Conservation (phyloP, 2,888 invertebrate species). For the Caenorhabditis sp. region DNA sequence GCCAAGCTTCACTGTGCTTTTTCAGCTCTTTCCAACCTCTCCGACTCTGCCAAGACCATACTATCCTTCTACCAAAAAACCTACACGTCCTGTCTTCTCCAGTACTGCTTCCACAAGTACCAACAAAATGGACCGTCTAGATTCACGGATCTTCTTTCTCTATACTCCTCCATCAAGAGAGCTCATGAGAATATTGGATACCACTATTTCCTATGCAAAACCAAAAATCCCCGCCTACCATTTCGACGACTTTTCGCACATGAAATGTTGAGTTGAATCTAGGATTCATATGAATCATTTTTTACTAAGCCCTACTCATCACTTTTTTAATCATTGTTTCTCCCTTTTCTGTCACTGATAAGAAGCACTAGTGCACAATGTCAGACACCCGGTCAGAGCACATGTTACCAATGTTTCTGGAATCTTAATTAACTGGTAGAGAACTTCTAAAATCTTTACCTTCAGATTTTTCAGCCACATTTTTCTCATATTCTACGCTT, state of each 20-base stretch:
- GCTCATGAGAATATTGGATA: slow-evolving; percentile 16
- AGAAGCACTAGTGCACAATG: slow-evolving; percentile 3
- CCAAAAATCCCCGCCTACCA: neutral
- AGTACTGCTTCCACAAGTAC: slow-evolving; percentile 30
- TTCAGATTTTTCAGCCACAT: too few species aligned
- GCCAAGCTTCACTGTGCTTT: neutral
- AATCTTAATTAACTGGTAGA: too few species aligned
- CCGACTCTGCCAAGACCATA: neutral
- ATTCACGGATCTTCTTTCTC: slow-evolving; percentile 29
- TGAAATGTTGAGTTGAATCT: neutral
- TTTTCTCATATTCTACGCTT: too few species aligned
- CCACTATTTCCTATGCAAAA: neutral
- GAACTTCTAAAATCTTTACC: too few species aligned
- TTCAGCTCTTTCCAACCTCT: slow-evolving; percentile 14
- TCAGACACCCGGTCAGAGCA: slow-evolving; percentile 22
- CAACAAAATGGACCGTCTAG: slow-evolving; percentile 10
- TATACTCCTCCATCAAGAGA: neutral
- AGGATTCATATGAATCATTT: neutral
- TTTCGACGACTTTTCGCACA: neutral
- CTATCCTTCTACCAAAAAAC: slow-evolving; percentile 3
- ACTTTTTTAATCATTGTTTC: slow-evolving; percentile 6
- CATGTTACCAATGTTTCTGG: neutral
- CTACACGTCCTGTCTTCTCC: slow-evolving; percentile 22
- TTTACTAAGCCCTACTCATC: slow-evolving; percentile 17
- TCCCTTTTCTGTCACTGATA: slow-evolving; percentile 17